Base-by-base conservation (phyloP, 2,113 vertebrate species). In the crab-eating macaque (Macaca fascicularis) region DNA sequence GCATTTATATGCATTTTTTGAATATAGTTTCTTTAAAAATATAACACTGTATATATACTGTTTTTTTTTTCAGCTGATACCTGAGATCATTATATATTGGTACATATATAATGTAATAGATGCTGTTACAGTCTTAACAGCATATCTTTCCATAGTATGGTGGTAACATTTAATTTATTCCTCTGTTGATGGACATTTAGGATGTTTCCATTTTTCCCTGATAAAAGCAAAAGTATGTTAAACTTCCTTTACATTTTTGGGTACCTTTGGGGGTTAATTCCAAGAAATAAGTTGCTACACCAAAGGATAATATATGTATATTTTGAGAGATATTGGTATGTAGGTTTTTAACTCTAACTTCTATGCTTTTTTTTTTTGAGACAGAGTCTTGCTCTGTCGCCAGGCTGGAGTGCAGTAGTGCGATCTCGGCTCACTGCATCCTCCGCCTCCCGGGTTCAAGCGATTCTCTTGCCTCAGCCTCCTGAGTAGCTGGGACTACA, bases 311-410 rank as follows among this genome's bases (percentile, higher is more conserved):
- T 20, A 45, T 40, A 14, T 87, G 22, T 84, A 27, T 61, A 70
- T 78, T n/a, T 92, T 57, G 5, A 79, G 64, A 43, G 80, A 61
- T 89, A 30, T 67, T 86, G 32, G 12, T 48, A 30, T 89, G 20
- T 57, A 93, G 30, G 64, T 85, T 75, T 96, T 89, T 86, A 87
- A 48, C 32, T 96, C 84, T 81, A 87, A 48, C 32, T 86, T 83
- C 43, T 57, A 40, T 30, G 61, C 5, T 30, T 74, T 93, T 20
- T 52, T 55, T 55, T 20, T 55, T 20, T 55, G 52, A 55, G 52
- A 55, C 52, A 7, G 52, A 55, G 52, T 55, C 52, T 55, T 55
- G 52, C 52, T 55, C 52, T 55, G 52, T 55, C 0, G 1, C 52
- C 19, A 55, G 52, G 52, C 19, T 55, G 17, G 19, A 55, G 52